Evolutionary conservation across 2,888 invertebrate genomes (phyloP).

Genomic region (Zaprionus bogoriensis): DNA sequence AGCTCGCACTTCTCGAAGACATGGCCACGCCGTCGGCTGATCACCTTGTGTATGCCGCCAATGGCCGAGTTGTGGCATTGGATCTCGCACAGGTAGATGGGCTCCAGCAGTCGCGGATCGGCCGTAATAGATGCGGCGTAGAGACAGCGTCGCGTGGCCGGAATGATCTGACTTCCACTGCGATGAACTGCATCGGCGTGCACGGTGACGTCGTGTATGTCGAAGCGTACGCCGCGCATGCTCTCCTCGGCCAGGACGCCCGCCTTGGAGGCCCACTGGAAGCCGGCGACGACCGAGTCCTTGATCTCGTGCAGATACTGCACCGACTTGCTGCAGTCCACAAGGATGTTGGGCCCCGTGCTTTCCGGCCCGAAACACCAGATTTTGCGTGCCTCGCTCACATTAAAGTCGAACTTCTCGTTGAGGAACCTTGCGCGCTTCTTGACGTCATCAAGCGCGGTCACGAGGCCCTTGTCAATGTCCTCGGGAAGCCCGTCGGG

Average conservation of each 20-base stretch:
- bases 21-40: slow-evolving; percentile 98
- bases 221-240: slow-evolving; percentile 96
- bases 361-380: slow-evolving; percentile 99
- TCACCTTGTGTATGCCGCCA: slow-evolving; percentile 98
- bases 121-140: slow-evolving; percentile 98
- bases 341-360: slow-evolving; percentile 97
- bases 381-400: slow-evolving; percentile 98
- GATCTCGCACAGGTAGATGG: slow-evolving; percentile 99
- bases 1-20: slow-evolving; percentile 98
- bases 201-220: slow-evolving; percentile 99
- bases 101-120: slow-evolving; percentile 97
- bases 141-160: slow-evolving; percentile 97
- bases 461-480: slow-evolving; percentile 97
- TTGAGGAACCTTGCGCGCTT: slow-evolving; percentile 95
- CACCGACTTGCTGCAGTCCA: slow-evolving; percentile 99
- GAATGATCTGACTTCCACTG: slow-evolving; percentile 99
- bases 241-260: slow-evolving; percentile 99
- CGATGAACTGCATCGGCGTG: slow-evolving; percentile 99
- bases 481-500: slow-evolving; percentile 98
- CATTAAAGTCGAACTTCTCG: slow-evolving; percentile 98
- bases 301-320: slow-evolving; percentile 99
- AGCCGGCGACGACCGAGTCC: slow-evolving; percentile 98
- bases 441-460: slow-evolving; percentile 98
- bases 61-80: slow-evolving; percentile 98
- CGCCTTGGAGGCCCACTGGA: slow-evolving; percentile 99